Conservation (phyloP, 2,888 invertebrate genomes). For the Nasonia oneida region DNA sequence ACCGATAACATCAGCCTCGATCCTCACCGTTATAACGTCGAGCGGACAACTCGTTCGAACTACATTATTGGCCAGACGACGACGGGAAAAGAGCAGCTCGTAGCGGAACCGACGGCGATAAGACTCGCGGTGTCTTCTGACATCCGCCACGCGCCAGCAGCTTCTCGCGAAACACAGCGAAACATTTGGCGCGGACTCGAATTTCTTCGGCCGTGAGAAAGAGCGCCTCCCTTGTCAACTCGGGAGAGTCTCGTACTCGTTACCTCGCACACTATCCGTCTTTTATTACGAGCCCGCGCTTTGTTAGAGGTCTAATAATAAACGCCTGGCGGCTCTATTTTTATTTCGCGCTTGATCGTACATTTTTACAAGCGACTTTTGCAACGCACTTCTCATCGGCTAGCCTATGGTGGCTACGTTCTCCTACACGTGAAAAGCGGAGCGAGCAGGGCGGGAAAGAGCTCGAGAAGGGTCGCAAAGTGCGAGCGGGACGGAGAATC, state of each 20-base stretch:
- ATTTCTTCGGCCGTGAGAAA: no score
- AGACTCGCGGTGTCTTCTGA: no score
- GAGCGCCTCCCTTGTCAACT: no score
- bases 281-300: conserved; percentile 4
- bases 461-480: neutral
- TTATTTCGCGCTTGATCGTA: conserved; percentile 24
- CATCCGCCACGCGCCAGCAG: no score
- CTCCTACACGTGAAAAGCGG: no score
- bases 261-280: neutral
- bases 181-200: no score
- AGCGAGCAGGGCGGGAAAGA: neutral
- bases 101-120: no score
- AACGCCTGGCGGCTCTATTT: conserved; percentile 13
- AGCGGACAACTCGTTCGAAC: neutral
- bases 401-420: neutral
- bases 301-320: conserved; percentile 11
- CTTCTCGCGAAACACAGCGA: no score
- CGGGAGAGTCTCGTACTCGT: neutral
- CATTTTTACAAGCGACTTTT: neutral
- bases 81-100: no score
- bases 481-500: neutral
- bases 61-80: no score
- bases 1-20: neutral
- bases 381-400: neutral
- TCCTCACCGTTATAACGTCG: neutral